These are phyloP conservation scores for Pithys albifrons DNA, from an alignment of 2,113 vertebrate genomes.

Conservation along the genomic window DNA sequence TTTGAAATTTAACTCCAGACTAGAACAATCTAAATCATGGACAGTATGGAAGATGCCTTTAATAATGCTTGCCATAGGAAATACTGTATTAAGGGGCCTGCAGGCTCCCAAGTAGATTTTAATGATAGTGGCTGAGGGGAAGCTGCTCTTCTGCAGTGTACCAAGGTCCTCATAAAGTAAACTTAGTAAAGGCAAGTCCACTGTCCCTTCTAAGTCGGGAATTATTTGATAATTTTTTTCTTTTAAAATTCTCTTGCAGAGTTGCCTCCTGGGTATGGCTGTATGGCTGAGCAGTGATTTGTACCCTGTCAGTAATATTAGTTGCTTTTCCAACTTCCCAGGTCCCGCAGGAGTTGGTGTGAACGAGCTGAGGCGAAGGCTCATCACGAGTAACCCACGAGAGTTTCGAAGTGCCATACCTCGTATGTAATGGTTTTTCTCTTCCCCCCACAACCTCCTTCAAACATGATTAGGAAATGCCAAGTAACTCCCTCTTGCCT, in stretches of 20 bases:
- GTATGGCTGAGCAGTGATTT: neutral
- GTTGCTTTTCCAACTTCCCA: conserved; percentile 43
- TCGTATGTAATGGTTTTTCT: conserved; percentile 77
- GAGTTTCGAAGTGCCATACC: conserved; percentile 86
- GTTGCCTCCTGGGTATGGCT: neutral
- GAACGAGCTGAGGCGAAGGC: conserved; percentile 87
- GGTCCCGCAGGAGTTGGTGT: conserved; percentile 93
- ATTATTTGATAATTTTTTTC: neutral
- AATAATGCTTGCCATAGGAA: neutral
- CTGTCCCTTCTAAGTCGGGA: neutral
- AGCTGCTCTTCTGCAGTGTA: neutral
- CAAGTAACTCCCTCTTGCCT: neutral
- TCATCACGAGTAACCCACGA: conserved; percentile 84
- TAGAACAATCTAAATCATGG: neutral
- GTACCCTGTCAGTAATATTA: neutral
- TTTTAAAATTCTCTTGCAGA: neutral
- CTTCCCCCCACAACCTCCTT: neutral
- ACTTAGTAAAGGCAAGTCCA: neutral
- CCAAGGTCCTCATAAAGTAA: neutral
- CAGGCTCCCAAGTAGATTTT: neutral
- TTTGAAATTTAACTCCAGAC: neutral
- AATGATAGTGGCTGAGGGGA: neutral
- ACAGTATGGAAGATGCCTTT: neutral
- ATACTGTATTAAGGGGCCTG: neutral
- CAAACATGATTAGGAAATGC: neutral